Base-by-base conservation (phyloP, 2,113 vertebrate genomes). In the Empidonax traillii region DNA sequence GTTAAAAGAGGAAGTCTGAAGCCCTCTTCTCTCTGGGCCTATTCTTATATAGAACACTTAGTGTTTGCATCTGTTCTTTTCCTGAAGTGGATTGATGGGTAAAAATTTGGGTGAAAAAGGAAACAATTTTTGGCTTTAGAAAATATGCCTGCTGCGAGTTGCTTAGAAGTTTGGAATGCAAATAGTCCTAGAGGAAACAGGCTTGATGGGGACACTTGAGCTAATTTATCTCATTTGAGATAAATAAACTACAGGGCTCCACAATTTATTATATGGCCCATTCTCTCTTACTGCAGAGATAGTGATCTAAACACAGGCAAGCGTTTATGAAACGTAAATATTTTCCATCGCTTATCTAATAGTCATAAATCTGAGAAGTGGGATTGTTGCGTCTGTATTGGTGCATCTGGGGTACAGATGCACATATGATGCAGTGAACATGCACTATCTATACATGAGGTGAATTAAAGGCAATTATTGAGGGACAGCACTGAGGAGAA, bases 111-210 rank as follows among this genome's bases (percentile, higher is more conserved):
- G 47, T 55, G n/a, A 61, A 91, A 75, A 87, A 52, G 22, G 37
- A 93, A 76, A 12, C 31, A 61, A 77, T 96, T 96, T 91, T 47
- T 91, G 53, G 71, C 37, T 93, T 96, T 49, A 46, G 59, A 81
- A 75, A 82, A 20, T 55, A 72, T 27, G 33, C 31, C 43, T 58
- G 30, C 33, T 67, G 14, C 1, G 4, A 58, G 37, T 85, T 81
- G 30, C 73, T 93, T 69, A 94, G 55, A 73, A 92, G 30, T 76
- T 79, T 85, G 62, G 83, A 95, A 94, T 93, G 69, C 4, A 4
- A 69, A 46, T 17, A 80, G n/a, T 92, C 21, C 49, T 7, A 0
- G 12, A 75, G 55, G 58, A 89, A 58, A 53, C 46, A 65, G 28
- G n/a, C 39, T 74, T 2, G 0, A 13, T 85, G 49, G 31, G 43